phyloP scores from a whole-genome alignment of 2,888 invertebrate genomes.

The Amorpha juglandis region DNA sequence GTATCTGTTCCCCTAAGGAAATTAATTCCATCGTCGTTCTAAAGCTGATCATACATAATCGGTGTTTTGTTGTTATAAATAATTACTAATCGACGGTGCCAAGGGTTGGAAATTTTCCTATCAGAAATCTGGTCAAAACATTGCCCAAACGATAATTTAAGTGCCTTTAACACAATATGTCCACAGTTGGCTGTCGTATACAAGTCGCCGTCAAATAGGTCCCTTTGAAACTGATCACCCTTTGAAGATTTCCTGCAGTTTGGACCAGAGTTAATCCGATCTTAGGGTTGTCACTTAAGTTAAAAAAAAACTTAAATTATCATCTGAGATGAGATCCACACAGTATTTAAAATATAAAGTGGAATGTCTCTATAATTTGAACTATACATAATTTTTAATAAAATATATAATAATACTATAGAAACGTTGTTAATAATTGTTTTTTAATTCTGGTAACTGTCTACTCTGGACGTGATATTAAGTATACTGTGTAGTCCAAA shows the following conservation, averaged over 20 bases:
- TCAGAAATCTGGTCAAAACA: neutral
- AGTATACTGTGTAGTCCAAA: too few relatives aligned
- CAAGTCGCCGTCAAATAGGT: neutral
- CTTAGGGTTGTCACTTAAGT: neutral
- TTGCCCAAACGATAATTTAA: slow-evolving; percentile 7
- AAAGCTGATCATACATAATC: too few relatives aligned
- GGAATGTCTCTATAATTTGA: too few relatives aligned
- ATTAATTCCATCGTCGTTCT: too few relatives aligned
- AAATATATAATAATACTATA: too few relatives aligned
- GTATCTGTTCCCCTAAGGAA: too few relatives aligned
- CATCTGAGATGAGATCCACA: too few relatives aligned
- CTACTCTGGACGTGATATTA: too few relatives aligned
- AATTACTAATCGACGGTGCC: neutral
- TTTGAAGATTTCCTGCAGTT: slow-evolving; percentile 14
- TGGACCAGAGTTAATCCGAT: neutral
- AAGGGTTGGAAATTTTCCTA: neutral
- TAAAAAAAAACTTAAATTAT: neutral
- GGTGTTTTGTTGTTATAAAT: neutral
- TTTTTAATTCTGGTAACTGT: too few relatives aligned
- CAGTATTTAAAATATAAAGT: too few relatives aligned
- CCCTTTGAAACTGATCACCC: neutral
- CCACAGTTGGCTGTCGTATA: neutral
- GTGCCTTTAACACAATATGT: slow-evolving; percentile 4
- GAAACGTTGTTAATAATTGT: too few relatives aligned
- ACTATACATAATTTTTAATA: too few relatives aligned